Percentiles rank a stretch among this genome's conserved stretches.
Evolutionary conservation across 2,888 invertebrate species (phyloP).

Genomic region (Oscheius sp.): DNA sequence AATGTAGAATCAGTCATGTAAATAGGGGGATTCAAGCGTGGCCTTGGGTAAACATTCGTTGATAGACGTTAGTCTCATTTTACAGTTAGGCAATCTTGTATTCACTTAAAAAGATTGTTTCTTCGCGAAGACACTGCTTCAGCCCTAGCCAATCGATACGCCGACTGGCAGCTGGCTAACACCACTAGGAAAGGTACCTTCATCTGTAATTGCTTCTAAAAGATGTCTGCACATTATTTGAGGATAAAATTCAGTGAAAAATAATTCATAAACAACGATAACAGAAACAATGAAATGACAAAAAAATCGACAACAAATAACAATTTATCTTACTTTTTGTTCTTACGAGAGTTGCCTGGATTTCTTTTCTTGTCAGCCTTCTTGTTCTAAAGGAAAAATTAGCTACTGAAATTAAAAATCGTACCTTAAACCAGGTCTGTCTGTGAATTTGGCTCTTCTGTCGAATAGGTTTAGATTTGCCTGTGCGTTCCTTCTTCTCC

Average conservation of each 20-base stretch:
- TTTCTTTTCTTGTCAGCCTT: conserved; percentile 44
- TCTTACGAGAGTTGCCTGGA: conserved; percentile 19
- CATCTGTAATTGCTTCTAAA: not conserved
- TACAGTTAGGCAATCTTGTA: no score
- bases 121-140: not conserved
- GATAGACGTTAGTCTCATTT: not conserved
- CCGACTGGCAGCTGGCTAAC: not conserved
- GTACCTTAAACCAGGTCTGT: conserved; percentile 38
- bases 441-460: conserved; percentile 59
- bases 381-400: conserved; percentile 52
- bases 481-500: conserved; percentile 36
- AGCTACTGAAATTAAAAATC: conserved; percentile 16
- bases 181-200: not conserved
- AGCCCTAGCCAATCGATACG: conserved; percentile 2
- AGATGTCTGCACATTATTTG: no score
- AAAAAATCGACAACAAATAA: conserved; percentile 1
- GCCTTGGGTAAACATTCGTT: not conserved
- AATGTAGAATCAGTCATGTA: conserved; percentile 1
- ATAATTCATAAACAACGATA: conserved; percentile 7
- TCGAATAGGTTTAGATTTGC: conserved; percentile 41
- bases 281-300: conserved; percentile 1
- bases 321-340: conserved; percentile 6
- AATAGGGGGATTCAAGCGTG: not conserved
- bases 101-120: not conserved
- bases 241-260: not conserved